Conservation (phyloP, 2,113 vertebrate species). For the Mohoua ochrocephala region DNA sequence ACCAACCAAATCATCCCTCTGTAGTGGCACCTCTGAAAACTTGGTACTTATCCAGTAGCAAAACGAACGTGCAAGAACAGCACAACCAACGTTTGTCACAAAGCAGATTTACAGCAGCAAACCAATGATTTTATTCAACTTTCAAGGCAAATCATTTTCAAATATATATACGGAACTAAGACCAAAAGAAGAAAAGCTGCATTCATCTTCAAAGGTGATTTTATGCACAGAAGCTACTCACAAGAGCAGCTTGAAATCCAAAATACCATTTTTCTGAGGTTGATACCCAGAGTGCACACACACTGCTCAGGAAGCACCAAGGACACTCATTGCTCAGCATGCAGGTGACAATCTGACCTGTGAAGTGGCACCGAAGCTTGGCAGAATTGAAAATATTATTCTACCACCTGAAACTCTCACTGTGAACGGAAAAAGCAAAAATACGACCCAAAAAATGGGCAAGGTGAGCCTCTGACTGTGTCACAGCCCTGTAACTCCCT, state of each 20-base stretch:
- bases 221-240: neutral
- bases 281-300: neutral
- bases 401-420: neutral
- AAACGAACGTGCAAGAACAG: neutral
- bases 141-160: neutral
- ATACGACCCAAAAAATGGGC: neutral
- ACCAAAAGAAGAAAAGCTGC: neutral
- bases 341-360: neutral
- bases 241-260: neutral
- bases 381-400: neutral
- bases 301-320: too few species aligned
- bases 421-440: neutral
- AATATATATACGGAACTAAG: neutral
- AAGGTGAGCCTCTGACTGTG: fast-evolving
- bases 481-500: neutral
- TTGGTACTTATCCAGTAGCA: neutral
- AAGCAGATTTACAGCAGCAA: neutral
- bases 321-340: neutral
- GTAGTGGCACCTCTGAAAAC: neutral
- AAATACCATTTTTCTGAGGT: neutral
- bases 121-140: neutral
- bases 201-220: neutral
- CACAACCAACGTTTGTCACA: neutral
- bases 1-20: neutral
- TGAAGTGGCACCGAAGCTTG: neutral